Percentiles rank a stretch among this genome's conserved stretches.
Evolutionary conservation across 2,797 vertebrate species (phyloP).

Genomic region (Eleutherodactylus coqui): DNA sequence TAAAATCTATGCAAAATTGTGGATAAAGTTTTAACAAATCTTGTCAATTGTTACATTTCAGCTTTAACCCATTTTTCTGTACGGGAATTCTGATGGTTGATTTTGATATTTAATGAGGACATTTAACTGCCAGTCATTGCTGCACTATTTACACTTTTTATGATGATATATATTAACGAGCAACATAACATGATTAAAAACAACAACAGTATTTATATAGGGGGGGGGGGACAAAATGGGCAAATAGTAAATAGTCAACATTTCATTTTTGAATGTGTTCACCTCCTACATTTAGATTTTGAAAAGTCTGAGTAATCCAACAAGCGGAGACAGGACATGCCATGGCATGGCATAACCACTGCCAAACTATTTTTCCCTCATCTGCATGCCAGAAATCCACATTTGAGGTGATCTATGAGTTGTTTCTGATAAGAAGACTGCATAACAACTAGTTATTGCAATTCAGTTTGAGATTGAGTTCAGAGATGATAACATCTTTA

Average conservation of each 20-base stretch:
- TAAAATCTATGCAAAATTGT: slow-evolving; percentile 18
- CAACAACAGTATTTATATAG: too few species aligned
- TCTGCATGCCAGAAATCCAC: background rate
- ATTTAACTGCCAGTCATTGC: background rate
- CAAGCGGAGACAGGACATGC: background rate
- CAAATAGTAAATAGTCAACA: background rate
- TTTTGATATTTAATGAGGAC: background rate
- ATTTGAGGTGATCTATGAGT: background rate
- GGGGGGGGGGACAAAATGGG: background rate
- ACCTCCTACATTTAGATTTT: too few species aligned
- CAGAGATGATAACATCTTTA: too few species aligned
- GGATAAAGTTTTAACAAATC: background rate
- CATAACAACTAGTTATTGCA: too few species aligned
- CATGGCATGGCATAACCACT: background rate
- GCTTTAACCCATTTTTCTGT: background rate
- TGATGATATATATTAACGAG: background rate
- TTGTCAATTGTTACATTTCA: background rate
- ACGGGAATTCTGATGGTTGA: background rate
- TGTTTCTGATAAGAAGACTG: background rate
- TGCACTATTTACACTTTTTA: background rate
- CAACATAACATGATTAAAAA: background rate
- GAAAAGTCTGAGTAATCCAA: too few species aligned
- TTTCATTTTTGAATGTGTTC: background rate
- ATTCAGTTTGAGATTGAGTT: too few species aligned
- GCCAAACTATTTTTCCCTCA: background rate